Evolutionary conservation across 2,888 invertebrate genomes (phyloP).

Genomic region (Elegia similella): DNA sequence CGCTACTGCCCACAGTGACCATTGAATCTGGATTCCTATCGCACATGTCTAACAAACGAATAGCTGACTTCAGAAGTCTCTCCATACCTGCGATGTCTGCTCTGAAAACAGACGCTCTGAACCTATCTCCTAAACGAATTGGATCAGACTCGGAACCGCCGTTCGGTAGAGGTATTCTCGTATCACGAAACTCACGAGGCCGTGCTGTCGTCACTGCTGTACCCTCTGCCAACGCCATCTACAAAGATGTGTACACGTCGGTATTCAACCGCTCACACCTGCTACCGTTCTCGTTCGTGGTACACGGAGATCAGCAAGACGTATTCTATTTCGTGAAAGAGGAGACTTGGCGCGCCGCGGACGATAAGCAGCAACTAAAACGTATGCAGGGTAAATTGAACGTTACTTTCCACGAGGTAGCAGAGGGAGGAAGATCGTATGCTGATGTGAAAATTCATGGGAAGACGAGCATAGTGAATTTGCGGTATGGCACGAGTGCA

Average conservation of each 20-base stretch:
- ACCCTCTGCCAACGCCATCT: constrained; percentile 94
- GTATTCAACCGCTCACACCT: constrained; percentile 95
- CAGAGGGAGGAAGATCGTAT: constrained; percentile 88
- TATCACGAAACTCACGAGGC: constrained; percentile 89
- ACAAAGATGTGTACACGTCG: constrained; percentile 94
- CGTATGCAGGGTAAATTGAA: constrained; percentile 94
- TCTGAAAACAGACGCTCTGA: constrained; percentile 89
- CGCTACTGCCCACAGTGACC: constrained; percentile 85
- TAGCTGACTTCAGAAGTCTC: constrained; percentile 88
- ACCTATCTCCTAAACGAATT: constrained; percentile 87
- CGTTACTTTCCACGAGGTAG: constrained; percentile 93
- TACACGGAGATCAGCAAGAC: constrained; percentile 94
- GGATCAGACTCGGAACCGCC: constrained; percentile 94
- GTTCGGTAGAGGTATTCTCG: constrained; percentile 92
- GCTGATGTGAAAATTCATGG: constrained; percentile 96
- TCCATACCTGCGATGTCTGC: constrained; percentile 91
- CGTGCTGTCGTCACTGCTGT: constrained; percentile 92
- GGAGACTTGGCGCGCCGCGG: constrained; percentile 93
- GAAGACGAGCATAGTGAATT: constrained; percentile 93
- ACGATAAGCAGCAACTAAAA: constrained; percentile 93
- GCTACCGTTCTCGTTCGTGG: constrained; percentile 92
- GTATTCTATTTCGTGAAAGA: constrained; percentile 97
- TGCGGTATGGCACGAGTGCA: constrained; percentile 96
- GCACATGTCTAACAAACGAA: constrained; percentile 89
- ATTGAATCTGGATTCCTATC: constrained; percentile 93